Evolutionary conservation across 2,888 invertebrate genomes (phyloP).

Genomic region (Eristalis intricaria): DNA sequence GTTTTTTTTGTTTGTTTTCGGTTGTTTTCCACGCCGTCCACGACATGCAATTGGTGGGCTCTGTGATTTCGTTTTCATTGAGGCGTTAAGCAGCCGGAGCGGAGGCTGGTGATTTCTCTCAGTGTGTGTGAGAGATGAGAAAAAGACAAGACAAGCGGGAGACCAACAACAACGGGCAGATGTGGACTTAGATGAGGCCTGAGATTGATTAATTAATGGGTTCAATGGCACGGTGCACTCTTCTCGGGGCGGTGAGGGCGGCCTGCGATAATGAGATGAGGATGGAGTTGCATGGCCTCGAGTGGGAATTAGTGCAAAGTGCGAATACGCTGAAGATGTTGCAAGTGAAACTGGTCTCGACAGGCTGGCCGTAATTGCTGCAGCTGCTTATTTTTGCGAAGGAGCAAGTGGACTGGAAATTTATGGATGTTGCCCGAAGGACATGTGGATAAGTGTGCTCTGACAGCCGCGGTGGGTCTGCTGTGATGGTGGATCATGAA

Average conservation of each 20-base stretch:
- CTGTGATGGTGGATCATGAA: neutral
- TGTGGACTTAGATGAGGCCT: constrained; percentile 27
- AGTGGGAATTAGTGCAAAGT: constrained; percentile 8
- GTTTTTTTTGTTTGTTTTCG: constrained; percentile 14
- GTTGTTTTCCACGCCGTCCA: constrained; percentile 9
- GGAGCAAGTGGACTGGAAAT: neutral
- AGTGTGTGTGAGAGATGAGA: constrained; percentile 10
- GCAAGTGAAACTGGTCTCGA: neutral
- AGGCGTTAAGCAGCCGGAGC: constrained; percentile 35
- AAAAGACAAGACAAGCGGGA: constrained; percentile 43
- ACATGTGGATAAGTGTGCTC: neutral
- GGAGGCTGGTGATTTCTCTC: neutral
- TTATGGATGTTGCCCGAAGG: neutral
- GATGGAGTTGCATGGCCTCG: neutral
- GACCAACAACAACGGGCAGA: neutral
- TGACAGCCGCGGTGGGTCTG: neutral
- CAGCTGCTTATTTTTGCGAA: neutral
- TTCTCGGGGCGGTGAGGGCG: constrained; percentile 2
- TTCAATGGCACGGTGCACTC: constrained; percentile 58
- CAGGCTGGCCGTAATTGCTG: neutral
- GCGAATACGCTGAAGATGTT: neutral
- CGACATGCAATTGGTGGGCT: neutral
- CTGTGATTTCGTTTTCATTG: constrained; percentile 52
- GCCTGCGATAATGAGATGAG: neutral
- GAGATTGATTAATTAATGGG: constrained; percentile 64